Percentiles rank a stretch among this genome's conserved stretches.
These are phyloP conservation scores for Catharus minimus DNA, from an alignment of 2,113 vertebrate genomes.

Conservation along the genomic window DNA sequence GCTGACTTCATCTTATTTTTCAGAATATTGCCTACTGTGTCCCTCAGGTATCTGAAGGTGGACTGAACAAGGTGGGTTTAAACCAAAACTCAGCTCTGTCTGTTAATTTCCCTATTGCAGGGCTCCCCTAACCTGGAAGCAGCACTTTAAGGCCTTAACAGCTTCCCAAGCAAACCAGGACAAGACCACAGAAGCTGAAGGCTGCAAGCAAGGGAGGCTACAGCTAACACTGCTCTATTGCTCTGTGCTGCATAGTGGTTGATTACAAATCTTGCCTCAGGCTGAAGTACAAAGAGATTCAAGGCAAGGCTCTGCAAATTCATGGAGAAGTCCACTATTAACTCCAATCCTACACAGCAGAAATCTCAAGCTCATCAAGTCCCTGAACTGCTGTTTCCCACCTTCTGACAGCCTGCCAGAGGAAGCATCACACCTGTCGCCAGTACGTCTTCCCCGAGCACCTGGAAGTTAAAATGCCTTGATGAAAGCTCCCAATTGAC, in stretches of 20 bases:
- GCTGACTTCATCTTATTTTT: neutral
- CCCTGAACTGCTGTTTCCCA: neutral
- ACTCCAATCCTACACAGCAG: neutral
- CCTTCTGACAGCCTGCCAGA: neutral
- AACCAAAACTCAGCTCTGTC: neutral
- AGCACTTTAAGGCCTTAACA: neutral
- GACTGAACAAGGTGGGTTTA: neutral
- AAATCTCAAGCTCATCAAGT: neutral
- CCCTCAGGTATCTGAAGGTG: neutral
- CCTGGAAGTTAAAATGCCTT: neutral
- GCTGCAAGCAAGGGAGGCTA: neutral
- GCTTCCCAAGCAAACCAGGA: neutral
- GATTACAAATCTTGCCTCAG: neutral
- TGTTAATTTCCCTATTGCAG: neutral
- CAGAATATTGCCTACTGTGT: neutral
- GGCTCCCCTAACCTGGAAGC: neutral
- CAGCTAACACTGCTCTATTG: neutral
- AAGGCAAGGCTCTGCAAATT: neutral
- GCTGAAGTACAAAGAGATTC: neutral
- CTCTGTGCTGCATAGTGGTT: rapidly evolving
- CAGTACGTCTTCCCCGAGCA: neutral
- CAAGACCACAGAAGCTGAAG: neutral
- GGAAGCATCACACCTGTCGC: neutral
- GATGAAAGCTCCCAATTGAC: neutral
- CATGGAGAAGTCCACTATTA: neutral